A percentile compares a stretch with the other conserved stretches of the same genome.
Evolutionary conservation across 92 coral and sea anemone genomes (phyloP).

Genomic region (Palythoa heliodiscus): DNA sequence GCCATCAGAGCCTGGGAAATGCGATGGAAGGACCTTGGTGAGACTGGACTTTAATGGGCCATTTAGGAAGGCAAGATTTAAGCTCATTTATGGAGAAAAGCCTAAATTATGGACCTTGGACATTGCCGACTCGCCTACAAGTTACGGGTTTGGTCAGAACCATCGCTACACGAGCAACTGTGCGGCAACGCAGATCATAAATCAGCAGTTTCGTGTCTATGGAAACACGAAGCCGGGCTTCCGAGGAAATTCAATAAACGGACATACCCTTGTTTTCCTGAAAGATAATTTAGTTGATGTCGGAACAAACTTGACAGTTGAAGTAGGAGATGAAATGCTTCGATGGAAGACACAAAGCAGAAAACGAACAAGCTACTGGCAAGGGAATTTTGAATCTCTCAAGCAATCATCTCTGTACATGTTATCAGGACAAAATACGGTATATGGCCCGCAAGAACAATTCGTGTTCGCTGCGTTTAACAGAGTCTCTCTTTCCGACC

Average conservation of each 20-base stretch:
- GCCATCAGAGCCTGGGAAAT: slow-evolving; percentile 52
- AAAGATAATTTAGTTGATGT: slow-evolving; percentile 71
- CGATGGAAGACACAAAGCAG: slow-evolving; percentile 60
- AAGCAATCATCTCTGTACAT: slow-evolving; percentile 67
- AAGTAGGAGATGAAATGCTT: slow-evolving; percentile 72
- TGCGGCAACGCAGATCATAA: slow-evolving; percentile 77
- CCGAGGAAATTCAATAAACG: slow-evolving; percentile 63
- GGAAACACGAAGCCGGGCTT: slow-evolving; percentile 78
- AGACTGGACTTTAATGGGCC: slow-evolving; percentile 87
- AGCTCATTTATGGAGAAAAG: slow-evolving; percentile 75
- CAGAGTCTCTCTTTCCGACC: slow-evolving; percentile 77
- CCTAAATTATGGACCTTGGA: slow-evolving; percentile 84
- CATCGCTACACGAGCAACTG: slow-evolving; percentile 84
- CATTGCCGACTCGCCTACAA: slow-evolving; percentile 76
- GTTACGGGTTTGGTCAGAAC: slow-evolving; percentile 92
- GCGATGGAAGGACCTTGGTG: slow-evolving; percentile 83
- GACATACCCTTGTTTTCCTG: slow-evolving; percentile 71
- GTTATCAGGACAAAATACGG: slow-evolving; percentile 71
- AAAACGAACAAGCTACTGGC: slow-evolving; percentile 27
- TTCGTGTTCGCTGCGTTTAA: slow-evolving; percentile 82
- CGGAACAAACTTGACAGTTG: slow-evolving; percentile 77
- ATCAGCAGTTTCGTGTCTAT: slow-evolving; percentile 86
- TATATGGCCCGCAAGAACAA: slow-evolving; percentile 83
- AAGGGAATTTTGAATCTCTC: slow-evolving; percentile 1
- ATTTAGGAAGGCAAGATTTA: slow-evolving; percentile 75